phyloP scores from a whole-genome alignment of 1,140 invertebrate species.

The Drosophila bipectinata region DNA sequence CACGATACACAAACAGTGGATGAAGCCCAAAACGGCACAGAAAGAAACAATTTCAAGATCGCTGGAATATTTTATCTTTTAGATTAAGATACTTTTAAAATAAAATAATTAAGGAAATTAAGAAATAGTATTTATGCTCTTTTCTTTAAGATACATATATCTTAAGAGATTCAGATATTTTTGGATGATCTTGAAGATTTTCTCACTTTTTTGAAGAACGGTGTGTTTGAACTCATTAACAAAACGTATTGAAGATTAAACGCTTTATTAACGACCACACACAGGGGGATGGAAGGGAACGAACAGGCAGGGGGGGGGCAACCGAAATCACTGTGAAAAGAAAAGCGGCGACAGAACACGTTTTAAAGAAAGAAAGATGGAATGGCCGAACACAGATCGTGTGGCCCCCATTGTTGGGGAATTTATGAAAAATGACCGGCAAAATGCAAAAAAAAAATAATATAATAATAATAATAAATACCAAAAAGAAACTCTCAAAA shows the following conservation, averaged over 20 bases:
- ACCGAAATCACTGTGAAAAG: conserved; percentile 38
- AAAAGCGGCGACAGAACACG: conserved; percentile 55
- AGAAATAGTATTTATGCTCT: no score
- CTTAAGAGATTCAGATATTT: no score
- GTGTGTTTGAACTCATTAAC: conserved; percentile 68
- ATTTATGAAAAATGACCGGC: conserved; percentile 65
- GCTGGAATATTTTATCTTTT: background rate
- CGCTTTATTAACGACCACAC: conserved; percentile 43
- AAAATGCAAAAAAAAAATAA: conserved; percentile 59
- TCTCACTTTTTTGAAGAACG: conserved; percentile 15
- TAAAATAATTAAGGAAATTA: no score
- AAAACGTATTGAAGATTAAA: conserved; percentile 73
- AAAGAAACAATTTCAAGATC: conserved; percentile 13
- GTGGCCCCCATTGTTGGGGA: conserved; percentile 42
- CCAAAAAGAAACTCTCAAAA: conserved; percentile 49
- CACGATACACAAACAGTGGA: conserved; percentile 50
- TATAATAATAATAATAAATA: conserved; percentile 27
- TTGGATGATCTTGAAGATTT: conserved; percentile 20
- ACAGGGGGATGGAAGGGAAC: background rate
- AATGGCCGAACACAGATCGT: background rate
- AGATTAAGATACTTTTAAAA: no score
- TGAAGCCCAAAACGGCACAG: conserved; percentile 45
- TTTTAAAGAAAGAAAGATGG: conserved; percentile 34
- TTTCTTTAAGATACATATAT: no score
- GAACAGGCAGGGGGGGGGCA: background rate